A percentile compares a stretch with the other conserved stretches of the same genome.
Evolutionary conservation across 2,113 vertebrate species (phyloP).

Genomic region (Vidua macroura): DNA sequence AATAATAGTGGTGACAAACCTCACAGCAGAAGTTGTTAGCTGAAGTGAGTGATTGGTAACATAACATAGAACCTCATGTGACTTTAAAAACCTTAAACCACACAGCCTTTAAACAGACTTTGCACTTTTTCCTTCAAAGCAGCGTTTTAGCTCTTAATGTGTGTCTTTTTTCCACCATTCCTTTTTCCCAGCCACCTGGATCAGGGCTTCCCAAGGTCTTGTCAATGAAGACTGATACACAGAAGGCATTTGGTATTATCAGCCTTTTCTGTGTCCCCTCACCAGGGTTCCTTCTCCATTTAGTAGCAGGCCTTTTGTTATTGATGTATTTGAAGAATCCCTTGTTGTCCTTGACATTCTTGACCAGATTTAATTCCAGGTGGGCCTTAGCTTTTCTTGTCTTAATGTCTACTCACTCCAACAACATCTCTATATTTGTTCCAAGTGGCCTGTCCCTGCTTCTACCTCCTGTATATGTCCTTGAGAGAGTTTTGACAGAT

Average conservation of each 20-base stretch:
- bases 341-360: not conserved
- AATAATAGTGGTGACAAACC: not conserved
- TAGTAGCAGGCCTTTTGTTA: not conserved
- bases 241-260: not conserved
- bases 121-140: not conserved
- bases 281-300: not conserved
- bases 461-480: not conserved
- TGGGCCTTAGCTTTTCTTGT: not conserved
- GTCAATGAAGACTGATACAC: not conserved
- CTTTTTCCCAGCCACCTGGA: not conserved
- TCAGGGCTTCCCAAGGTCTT: not conserved
- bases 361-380: not conserved
- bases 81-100: not conserved
- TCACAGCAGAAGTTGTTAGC: not conserved
- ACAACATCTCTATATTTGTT: rapidly evolving
- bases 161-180: not conserved
- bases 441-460: not conserved
- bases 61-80: not conserved
- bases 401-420: not conserved
- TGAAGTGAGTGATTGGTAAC: not conserved
- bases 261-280: not conserved
- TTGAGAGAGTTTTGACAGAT: not conserved
- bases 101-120: not conserved
- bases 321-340: not conserved
- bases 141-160: rapidly evolving